phyloP scores from a whole-genome alignment of 2,888 invertebrate species.

The Boloria selene region DNA sequence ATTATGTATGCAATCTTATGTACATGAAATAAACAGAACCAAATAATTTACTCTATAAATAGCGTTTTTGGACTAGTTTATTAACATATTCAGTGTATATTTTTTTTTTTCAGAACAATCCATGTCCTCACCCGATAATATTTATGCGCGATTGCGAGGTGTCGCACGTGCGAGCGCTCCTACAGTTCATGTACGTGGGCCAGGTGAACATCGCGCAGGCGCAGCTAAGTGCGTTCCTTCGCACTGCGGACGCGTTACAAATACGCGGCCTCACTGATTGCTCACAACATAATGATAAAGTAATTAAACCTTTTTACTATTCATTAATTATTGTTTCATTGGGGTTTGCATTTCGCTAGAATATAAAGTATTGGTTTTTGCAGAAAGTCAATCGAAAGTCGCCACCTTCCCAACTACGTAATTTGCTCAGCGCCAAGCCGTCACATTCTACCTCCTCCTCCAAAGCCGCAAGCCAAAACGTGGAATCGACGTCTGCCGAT shows the following conservation, averaged over 20 bases:
- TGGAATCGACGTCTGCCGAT: constrained; percentile 73
- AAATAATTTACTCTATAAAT: too few species aligned
- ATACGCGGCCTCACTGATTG: constrained; percentile 90
- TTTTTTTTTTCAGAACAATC: constrained; percentile 86
- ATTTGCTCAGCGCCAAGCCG: constrained; percentile 82
- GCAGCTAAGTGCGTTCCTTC: constrained; percentile 88
- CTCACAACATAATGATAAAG: constrained; percentile 81
- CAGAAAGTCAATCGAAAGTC: constrained; percentile 80
- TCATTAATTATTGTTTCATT: not conserved
- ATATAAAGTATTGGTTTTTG: constrained; percentile 44
- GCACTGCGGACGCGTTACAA: constrained; percentile 90
- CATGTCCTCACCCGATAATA: constrained; percentile 92
- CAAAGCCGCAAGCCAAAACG: constrained; percentile 82
- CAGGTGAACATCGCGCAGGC: constrained; percentile 92
- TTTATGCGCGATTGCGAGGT: constrained; percentile 92
- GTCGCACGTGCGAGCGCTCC: constrained; percentile 88
- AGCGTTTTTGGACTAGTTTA: too few species aligned
- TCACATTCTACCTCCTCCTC: constrained; percentile 79
- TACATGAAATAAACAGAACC: too few species aligned
- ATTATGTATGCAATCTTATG: too few species aligned
- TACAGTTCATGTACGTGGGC: constrained; percentile 93
- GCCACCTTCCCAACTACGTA: constrained; percentile 80
- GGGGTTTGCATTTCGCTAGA: not conserved
- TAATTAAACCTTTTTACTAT: constrained; percentile 40
- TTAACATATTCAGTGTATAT: constrained; percentile 7